Conservation (phyloP, 2,888 invertebrate genomes). For the Cheiracanthium punctorium region DNA sequence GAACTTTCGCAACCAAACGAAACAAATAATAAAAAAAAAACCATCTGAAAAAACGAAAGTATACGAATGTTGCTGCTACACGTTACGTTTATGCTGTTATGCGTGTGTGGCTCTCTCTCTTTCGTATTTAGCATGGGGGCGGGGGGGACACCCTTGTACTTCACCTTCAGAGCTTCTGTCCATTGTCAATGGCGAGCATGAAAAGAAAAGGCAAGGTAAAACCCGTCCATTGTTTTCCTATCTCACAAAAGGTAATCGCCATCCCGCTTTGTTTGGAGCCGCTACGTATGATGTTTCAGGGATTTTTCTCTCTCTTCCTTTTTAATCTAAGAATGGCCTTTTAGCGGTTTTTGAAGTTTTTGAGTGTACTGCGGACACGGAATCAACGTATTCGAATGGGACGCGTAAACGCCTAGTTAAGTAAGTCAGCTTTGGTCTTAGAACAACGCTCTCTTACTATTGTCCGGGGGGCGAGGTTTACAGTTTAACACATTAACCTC, state of each 20-base stretch:
- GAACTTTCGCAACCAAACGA: neutral
- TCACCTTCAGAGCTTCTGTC: slow-evolving; percentile 47
- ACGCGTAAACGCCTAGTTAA: no score
- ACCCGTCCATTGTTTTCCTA: neutral
- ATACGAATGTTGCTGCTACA: slow-evolving; percentile 2
- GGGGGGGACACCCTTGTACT: slow-evolving; percentile 44
- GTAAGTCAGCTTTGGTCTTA: no score
- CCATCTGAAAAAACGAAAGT: slow-evolving; percentile 13
- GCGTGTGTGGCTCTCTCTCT: neutral
- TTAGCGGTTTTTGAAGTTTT: no score
- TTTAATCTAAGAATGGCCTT: no score
- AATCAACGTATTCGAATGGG: no score
- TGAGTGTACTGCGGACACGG: no score
- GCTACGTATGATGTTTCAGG: no score
- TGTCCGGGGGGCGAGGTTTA: no score
- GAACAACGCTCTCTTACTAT: no score
- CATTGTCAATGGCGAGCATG: slow-evolving; percentile 50
- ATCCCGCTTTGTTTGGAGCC: neutral
- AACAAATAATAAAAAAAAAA: no score
- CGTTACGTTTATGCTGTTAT: slow-evolving; percentile 31
- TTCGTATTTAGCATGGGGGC: neutral
- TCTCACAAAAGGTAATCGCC: neutral
- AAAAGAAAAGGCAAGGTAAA: neutral
- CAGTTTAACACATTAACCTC: no score
- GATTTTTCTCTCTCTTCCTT: neutral